Conservation (phyloP, 2,888 invertebrate genomes). For the Drosophila kambysellisi region DNA sequence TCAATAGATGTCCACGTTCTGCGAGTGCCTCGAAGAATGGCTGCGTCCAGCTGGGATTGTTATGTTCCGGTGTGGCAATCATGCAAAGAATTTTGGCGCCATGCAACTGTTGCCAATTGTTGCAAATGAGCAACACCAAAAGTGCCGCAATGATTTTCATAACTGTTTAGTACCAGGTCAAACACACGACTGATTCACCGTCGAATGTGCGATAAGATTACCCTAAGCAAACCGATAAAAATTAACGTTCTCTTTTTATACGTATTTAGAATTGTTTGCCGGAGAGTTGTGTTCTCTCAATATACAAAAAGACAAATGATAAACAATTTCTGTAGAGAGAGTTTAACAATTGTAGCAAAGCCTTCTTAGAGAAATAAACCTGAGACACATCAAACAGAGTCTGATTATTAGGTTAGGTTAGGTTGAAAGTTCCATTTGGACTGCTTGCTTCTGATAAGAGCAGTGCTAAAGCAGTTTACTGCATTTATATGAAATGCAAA, state of each 20-base stretch:
- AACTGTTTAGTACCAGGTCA: not conserved
- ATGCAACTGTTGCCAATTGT: slow-evolving; percentile 27
- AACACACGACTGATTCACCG: slow-evolving; percentile 50
- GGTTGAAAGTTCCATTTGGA: not conserved
- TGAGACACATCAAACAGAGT: slow-evolving; percentile 6
- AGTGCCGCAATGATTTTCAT: slow-evolving; percentile 36
- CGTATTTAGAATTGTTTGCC: not conserved
- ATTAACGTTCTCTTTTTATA: not conserved
- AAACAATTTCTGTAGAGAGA: not conserved
- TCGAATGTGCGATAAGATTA: slow-evolving; percentile 35
- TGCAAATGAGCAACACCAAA: slow-evolving; percentile 21
- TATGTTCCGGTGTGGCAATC: slow-evolving; percentile 52
- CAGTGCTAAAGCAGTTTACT: not conserved
- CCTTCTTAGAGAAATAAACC: slow-evolving; percentile 11
- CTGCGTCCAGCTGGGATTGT: slow-evolving; percentile 63
- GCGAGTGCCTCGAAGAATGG: slow-evolving; percentile 55
- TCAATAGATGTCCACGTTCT: slow-evolving; percentile 54
- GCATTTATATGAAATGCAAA: not conserved
- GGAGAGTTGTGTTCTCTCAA: slow-evolving; percentile 8
- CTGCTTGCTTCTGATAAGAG: not conserved
- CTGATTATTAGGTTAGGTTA: not conserved
- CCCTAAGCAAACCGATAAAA: slow-evolving; percentile 1
- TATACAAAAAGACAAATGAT: slow-evolving; percentile 4
- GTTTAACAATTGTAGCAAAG: not conserved
- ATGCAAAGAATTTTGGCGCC: slow-evolving; percentile 62